Conservation (phyloP, 2,888 invertebrate genomes). For the Tortricodes alternella region DNA sequence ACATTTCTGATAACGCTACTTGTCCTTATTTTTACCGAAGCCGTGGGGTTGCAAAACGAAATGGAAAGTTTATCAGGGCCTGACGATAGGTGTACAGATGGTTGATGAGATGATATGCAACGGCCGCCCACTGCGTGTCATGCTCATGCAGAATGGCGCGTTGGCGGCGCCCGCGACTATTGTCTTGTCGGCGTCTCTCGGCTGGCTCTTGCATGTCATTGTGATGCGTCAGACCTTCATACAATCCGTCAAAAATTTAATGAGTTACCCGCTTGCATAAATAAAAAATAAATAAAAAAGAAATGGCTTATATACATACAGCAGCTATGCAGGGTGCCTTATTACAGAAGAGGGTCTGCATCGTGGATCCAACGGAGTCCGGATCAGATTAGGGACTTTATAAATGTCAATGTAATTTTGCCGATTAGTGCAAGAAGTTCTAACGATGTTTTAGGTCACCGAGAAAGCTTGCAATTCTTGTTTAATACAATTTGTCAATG, state of each 20-base stretch:
- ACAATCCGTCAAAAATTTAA: constrained; percentile 1
- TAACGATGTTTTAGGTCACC: too few species aligned
- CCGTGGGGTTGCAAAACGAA: constrained; percentile 66
- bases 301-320: neutral
- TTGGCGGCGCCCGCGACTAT: constrained; percentile 67
- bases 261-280: neutral
- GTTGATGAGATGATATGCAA: constrained; percentile 74
- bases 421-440: too few species aligned
- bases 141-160: constrained; percentile 58
- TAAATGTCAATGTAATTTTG: too few species aligned
- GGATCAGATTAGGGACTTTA: too few species aligned
- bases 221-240: constrained; percentile 43
- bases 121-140: constrained; percentile 62
- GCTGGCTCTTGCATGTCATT: constrained; percentile 40
- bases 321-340: neutral
- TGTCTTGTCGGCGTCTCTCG: constrained; percentile 46
- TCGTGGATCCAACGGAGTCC: too few species aligned
- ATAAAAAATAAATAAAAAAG: neutral
- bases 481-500: too few species aligned
- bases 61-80: constrained; percentile 69
- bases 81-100: constrained; percentile 59
- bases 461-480: too few species aligned
- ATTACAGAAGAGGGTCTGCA: too few species aligned
- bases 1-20: constrained; percentile 69
- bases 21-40: constrained; percentile 66